Base-by-base conservation (phyloP, 2,113 vertebrate species). In the Amphilophus citrinellus region DNA sequence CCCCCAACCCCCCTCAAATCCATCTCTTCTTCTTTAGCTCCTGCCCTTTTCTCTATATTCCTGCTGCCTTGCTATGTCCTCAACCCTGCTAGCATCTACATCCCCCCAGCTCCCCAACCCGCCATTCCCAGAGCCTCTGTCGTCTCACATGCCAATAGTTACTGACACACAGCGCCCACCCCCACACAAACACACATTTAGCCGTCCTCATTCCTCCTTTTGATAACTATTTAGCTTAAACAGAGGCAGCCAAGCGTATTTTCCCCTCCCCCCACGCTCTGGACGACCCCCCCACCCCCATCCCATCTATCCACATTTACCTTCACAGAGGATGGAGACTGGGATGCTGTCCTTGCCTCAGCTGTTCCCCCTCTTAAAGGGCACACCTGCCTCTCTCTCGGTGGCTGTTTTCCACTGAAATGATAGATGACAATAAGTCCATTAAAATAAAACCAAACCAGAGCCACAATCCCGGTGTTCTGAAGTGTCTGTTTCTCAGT, bases 301-400 rank as follows among this genome's bases (percentile, higher is more conserved):
- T 75, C 78, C 57, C 84, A 65, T 85, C 37, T 87, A 80, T 76
- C 89, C 84, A 91, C 85, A 86, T 92, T 94, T 94, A 96, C 96
- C 95, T 94, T 91, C 87, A 90, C 80, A 89, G 88, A 91, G 93
- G 93, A 95, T 93, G 92, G 90, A 94, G 91, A 91, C 90, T 77
- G 14, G 83, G 93, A 94, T 92, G 92, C 91, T 92, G 94, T 90
- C 93, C 91, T 95, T 91, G 93, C 87, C 88, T 94, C 92, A 88
- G 87, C 90, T 91, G 90, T 91, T 88, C 87, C 86, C 82, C 84
- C 93, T 92, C 93, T 91, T 92, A 88, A 93, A 94, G 93, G 93
- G 91, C 91, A 88, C 91, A 92, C 94, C 87, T 92, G 92, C 89
- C 82, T 80, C 77, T 66, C 73, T 58, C 42, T 83, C 62, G 17